Evolutionary conservation across 1,140 invertebrate genomes (phyloP).

Genomic region (Heterodera carotae): DNA sequence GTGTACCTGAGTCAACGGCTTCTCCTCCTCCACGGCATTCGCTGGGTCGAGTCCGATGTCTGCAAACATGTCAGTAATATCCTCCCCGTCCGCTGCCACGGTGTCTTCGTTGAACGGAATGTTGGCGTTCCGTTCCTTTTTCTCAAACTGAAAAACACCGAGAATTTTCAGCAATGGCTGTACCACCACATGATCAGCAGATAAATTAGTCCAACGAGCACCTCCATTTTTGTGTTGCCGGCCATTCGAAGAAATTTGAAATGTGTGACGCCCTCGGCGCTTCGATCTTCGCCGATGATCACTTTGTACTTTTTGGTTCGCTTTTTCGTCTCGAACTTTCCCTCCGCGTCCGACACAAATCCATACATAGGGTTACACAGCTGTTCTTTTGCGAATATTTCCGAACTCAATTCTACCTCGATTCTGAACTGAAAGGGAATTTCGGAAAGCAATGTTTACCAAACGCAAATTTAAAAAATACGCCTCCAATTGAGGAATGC

Average conservation of each 20-base stretch:
- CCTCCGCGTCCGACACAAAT: background rate
- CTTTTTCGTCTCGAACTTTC: conserved; percentile 13
- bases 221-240: conserved; percentile 9
- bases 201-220: no score
- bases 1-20: conserved; percentile 6
- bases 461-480: no score
- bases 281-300: conserved; percentile 16
- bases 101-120: background rate
- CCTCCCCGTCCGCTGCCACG: background rate
- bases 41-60: conserved; percentile 15
- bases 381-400: conserved; percentile 8
- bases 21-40: conserved; percentile 9
- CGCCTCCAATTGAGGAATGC: no score
- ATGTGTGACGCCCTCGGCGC: background rate
- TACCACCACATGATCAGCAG: background rate
- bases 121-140: background rate
- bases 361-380: conserved; percentile 18
- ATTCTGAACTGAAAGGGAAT: conserved; percentile 25
- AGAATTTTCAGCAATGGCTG: background rate
- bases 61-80: background rate
- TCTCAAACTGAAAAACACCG: background rate
- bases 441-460: no score
- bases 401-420: conserved; percentile 11
- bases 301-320: conserved; percentile 25
- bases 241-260: conserved; percentile 27